phyloP scores from a whole-genome alignment of 2,113 vertebrate genomes.

The Brevimyrus niger region DNA sequence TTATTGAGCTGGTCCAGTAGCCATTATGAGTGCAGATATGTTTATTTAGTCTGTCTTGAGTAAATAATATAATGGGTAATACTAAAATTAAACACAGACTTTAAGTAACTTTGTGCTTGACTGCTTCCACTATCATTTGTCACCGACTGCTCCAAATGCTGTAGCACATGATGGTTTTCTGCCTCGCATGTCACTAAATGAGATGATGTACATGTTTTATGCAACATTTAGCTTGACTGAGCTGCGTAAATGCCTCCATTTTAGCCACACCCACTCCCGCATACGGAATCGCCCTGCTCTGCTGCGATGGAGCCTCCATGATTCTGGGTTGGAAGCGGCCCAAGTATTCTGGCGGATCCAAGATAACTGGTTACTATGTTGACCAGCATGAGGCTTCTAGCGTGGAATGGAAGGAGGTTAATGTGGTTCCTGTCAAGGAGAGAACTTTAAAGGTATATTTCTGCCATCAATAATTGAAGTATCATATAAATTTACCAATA shows the following conservation, averaged over 20 bases:
- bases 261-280: conserved; percentile 81
- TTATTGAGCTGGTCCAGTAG: background rate
- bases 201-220: background rate
- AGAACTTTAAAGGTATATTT: conserved; percentile 69
- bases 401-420: conserved; percentile 81
- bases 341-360: conserved; percentile 75
- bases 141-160: background rate
- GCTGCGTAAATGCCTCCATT: background rate
- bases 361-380: conserved; percentile 81
- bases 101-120: background rate
- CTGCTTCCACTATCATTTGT: background rate
- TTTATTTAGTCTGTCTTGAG: background rate
- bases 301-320: conserved; percentile 81
- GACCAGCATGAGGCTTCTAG: conserved; percentile 73
- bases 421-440: conserved; percentile 52
- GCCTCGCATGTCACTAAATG: background rate
- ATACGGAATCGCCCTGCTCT: conserved; percentile 79
- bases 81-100: background rate
- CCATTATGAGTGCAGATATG: background rate
- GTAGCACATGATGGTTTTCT: background rate
- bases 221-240: background rate
- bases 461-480: background rate
- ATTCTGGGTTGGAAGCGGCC: conserved; percentile 89
- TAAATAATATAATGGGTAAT: background rate
- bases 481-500: background rate